Conservation (phyloP, 2,113 vertebrate genomes). For the Hemiprocne comata region DNA sequence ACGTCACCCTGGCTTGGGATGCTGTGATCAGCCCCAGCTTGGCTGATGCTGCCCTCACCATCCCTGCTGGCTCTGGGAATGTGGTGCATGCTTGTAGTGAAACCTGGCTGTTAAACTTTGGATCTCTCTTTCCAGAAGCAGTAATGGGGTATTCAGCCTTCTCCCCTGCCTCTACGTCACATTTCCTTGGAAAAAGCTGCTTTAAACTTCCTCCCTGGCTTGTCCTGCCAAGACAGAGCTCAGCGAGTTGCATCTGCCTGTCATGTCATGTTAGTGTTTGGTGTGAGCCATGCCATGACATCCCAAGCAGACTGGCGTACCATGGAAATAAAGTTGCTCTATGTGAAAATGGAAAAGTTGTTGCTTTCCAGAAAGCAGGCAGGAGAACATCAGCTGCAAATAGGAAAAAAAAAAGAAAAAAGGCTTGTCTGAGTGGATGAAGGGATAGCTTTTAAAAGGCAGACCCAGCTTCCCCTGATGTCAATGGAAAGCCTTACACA, state of each 20-base stretch:
- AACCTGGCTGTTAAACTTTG: not conserved
- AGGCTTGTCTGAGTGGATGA: slow-evolving; percentile 42
- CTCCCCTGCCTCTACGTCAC: not conserved
- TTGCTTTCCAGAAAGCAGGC: slow-evolving; percentile 53
- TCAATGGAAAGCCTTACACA: slow-evolving; percentile 36
- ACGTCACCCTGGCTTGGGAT: not conserved
- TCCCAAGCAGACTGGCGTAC: slow-evolving; percentile 33
- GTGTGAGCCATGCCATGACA: slow-evolving; percentile 17
- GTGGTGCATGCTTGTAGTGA: not conserved
- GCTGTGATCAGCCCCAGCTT: not conserved
- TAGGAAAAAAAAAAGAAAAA: slow-evolving; percentile 2
- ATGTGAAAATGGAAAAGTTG: slow-evolving; percentile 63
- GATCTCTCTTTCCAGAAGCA: not conserved
- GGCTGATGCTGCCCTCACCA: rapidly evolving
- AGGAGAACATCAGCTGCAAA: slow-evolving; percentile 57
- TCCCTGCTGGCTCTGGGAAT: not conserved
- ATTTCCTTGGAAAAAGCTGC: slow-evolving; percentile 41
- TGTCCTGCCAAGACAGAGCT: slow-evolving; percentile 22
- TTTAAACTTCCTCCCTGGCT: slow-evolving; percentile 26
- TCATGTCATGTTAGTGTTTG: slow-evolving; percentile 58
- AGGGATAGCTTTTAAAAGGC: slow-evolving; percentile 60
- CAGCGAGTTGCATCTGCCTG: slow-evolving; percentile 60
- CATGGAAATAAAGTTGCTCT: slow-evolving; percentile 42
- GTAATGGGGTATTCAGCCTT: not conserved
- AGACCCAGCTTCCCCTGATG: slow-evolving; percentile 33